Conservation (phyloP, 1,140 invertebrate species). For the Ectropis grisescens region DNA sequence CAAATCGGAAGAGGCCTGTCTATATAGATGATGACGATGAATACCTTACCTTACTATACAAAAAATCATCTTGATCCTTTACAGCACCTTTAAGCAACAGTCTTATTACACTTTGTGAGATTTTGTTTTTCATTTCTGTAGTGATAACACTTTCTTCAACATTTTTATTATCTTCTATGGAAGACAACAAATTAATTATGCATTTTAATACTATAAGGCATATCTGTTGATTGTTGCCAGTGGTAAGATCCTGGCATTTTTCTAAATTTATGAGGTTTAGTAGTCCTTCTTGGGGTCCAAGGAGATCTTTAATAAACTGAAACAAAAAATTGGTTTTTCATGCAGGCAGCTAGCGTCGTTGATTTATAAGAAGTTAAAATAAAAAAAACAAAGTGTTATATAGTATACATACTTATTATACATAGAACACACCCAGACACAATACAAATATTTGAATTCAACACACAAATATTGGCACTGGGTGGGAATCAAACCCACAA, state of each 20-base stretch:
- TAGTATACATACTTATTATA: too few relatives aligned
- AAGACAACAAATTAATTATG: constrained; percentile 26
- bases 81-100: constrained; percentile 35
- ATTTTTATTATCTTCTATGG: constrained; percentile 26
- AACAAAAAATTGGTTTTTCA: too few relatives aligned
- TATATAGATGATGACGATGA: too few relatives aligned
- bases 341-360: too few relatives aligned
- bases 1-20: too few relatives aligned
- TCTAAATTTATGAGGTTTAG: constrained; percentile 28
- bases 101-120: constrained; percentile 30
- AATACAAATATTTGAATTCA: too few relatives aligned
- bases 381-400: constrained; percentile 1
- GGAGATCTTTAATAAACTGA: constrained; percentile 40
- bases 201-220: constrained; percentile 37
- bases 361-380: too few relatives aligned
- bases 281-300: constrained; percentile 35
- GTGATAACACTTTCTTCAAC: constrained; percentile 10
- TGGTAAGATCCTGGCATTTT: constrained; percentile 10
- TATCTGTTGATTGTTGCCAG: constrained; percentile 33
- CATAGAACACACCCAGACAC: too few relatives aligned
- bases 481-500: too few relatives aligned
- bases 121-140: constrained; percentile 25
- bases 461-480: too few relatives aligned
- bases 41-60: constrained; percentile 56
- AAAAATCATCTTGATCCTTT: constrained; percentile 41